Percentiles rank a stretch among this genome's conserved stretches.
Evolutionary conservation across 2,888 invertebrate genomes (phyloP).

Genomic region (Tipula unca): DNA sequence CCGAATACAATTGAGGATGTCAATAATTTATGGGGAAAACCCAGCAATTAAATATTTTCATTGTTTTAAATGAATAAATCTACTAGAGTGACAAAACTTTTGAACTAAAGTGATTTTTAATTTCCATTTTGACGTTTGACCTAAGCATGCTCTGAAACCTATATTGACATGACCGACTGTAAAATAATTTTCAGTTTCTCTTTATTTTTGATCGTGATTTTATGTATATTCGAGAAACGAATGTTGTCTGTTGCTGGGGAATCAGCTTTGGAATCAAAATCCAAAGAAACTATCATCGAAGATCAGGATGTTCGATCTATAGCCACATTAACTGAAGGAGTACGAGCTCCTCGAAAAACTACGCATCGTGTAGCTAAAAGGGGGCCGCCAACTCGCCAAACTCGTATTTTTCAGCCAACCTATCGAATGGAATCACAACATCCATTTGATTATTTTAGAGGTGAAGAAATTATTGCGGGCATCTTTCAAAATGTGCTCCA

Average conservation of each 20-base stretch:
- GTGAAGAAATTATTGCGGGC: neutral
- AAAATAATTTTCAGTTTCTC: neutral
- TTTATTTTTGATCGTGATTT: neutral
- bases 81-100: neutral
- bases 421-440: neutral
- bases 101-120: neutral
- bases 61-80: neutral
- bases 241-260: neutral
- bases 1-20: conserved; percentile 29
- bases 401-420: neutral
- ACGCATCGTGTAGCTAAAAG: neutral
- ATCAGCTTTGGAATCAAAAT: neutral
- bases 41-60: neutral
- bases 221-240: neutral
- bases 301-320: neutral
- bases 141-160: neutral
- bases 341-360: neutral
- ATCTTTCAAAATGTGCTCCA: neutral
- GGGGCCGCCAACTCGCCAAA: neutral
- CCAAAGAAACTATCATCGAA: neutral
- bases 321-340: neutral
- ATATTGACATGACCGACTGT: neutral
- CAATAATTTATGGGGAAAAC: conserved; percentile 26
- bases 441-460: neutral
- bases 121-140: neutral